Base-by-base conservation (phyloP, 2,888 invertebrate species). In the Acanthosepion lycidas region DNA sequence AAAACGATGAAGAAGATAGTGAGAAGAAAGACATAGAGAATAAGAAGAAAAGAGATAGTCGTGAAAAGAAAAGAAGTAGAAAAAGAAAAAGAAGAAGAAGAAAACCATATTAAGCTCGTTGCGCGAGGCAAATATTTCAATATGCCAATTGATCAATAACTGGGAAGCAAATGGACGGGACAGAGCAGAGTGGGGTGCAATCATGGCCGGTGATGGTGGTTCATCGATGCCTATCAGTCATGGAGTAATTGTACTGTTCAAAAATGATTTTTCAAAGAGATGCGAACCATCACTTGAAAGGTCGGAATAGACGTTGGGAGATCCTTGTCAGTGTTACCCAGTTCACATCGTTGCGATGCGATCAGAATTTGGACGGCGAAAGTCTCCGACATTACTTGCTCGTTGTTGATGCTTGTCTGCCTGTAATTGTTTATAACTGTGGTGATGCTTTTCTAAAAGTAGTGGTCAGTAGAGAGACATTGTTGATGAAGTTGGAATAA, bases 81-180 rank as follows among this genome's bases (percentile, higher is more conserved):
- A 9, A 2, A 33, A n/a, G 78, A 8, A 78, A 3, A 33, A 33
- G n/a, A n/a, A 33, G n/a, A 15, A 12, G n/a, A 15, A n/a, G 78
- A 9, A 78, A n/a, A 78, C 12, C 78, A n/a, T n/a, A 78, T 78
- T 78, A 78, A n/a, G n/a, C n/a, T 78, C 9, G 12, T 78, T 78
- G n/a, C 3, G n/a, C 15, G n/a, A 78, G n/a, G n/a, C n/a, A 78
- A 78, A 78, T 78, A 78, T 78, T n/a, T 78, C 78, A 78, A 78
- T 78, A 78, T 78, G 78, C n/a, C n/a, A 78, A n/a, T 78, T 78
- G 78, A 78, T 78, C 78, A 78, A 78, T n/a, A 78, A n/a, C n/a
- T 15, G 15, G n/a, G n/a, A 78, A 78, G 78, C n/a, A 78, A 78
- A 15, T 78, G 15, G 18, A n/a, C 78, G n/a, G 78, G n/a, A n/a